Conservation (phyloP, 2,797 vertebrate genomes). For the Threskiornis aethiopicus region DNA sequence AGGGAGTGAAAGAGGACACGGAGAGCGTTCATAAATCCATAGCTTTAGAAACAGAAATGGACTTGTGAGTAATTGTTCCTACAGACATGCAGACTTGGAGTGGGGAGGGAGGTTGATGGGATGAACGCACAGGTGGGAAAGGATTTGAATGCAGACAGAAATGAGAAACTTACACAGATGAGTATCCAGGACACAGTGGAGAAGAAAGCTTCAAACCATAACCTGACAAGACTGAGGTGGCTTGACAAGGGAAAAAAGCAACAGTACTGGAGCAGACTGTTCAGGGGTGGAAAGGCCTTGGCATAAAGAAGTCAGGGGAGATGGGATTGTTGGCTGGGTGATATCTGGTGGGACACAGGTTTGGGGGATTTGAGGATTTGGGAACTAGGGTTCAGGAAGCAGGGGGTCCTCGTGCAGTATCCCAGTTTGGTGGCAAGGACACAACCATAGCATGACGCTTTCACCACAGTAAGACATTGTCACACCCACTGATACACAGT, state of each 20-base stretch:
- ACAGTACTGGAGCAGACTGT: background rate
- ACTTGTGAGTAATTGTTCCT: background rate
- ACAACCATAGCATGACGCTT: background rate
- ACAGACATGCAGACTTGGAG: background rate
- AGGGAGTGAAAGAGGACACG: constrained; percentile 13
- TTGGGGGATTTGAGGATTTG: background rate
- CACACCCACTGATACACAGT: background rate
- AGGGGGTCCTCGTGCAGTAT: background rate
- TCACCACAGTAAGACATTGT: background rate
- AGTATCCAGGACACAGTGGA: background rate
- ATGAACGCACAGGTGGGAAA: constrained; percentile 7
- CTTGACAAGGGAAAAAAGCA: background rate
- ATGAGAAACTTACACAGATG: background rate
- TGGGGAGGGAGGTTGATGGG: background rate
- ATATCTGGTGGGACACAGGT: background rate
- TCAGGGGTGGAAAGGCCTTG: background rate
- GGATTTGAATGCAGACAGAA: background rate
- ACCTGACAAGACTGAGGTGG: background rate
- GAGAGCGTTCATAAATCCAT: background rate
- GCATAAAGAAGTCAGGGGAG: background rate
- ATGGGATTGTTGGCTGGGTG: background rate
- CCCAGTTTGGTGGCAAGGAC: background rate
- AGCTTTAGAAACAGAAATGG: background rate
- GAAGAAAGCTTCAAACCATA: background rate
- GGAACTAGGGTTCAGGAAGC: background rate